Percentiles rank a stretch among this genome's conserved stretches.
Evolutionary conservation across 2,113 vertebrate species (phyloP).

Genomic region (Rallus limicola): DNA sequence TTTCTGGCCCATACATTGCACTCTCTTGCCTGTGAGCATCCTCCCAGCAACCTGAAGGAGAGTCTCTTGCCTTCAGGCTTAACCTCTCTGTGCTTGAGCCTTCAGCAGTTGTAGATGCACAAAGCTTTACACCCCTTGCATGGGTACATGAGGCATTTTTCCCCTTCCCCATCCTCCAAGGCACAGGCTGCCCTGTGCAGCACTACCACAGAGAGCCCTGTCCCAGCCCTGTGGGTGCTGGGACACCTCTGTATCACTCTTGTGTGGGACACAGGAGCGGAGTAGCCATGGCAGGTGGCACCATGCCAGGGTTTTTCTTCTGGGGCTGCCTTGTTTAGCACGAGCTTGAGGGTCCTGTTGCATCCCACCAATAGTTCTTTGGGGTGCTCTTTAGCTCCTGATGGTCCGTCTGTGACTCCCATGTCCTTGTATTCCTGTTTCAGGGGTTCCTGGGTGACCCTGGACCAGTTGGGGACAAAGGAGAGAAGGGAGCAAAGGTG

Average conservation of each 20-base stretch:
- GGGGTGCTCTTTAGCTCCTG: fast-evolving
- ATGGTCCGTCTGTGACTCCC: not conserved
- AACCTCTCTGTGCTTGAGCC: not conserved
- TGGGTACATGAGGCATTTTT: not conserved
- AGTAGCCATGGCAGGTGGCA: not conserved
- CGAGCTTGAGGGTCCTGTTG: not conserved
- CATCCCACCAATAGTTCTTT: fast-evolving
- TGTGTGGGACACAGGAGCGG: fast-evolving
- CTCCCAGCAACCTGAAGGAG: not conserved
- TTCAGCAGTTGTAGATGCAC: fast-evolving
- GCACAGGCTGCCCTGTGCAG: too few relatives aligned
- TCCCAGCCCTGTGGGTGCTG: fast-evolving
- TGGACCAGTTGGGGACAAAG: conserved; percentile 78
- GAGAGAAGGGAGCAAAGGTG: conserved; percentile 86
- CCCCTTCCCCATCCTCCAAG: too few relatives aligned
- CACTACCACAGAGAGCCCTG: fast-evolving
- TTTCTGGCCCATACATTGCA: not conserved
- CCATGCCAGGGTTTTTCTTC: not conserved
- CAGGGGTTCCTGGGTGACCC: conserved; percentile 82
- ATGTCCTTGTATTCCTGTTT: not conserved
- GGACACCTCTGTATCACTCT: not conserved
- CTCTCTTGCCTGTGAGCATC: not conserved
- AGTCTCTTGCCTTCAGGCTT: not conserved
- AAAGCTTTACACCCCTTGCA: fast-evolving
- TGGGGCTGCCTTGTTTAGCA: not conserved